phyloP scores from a whole-genome alignment of 2,113 vertebrate species.

The Grammomys dolichurus region DNA sequence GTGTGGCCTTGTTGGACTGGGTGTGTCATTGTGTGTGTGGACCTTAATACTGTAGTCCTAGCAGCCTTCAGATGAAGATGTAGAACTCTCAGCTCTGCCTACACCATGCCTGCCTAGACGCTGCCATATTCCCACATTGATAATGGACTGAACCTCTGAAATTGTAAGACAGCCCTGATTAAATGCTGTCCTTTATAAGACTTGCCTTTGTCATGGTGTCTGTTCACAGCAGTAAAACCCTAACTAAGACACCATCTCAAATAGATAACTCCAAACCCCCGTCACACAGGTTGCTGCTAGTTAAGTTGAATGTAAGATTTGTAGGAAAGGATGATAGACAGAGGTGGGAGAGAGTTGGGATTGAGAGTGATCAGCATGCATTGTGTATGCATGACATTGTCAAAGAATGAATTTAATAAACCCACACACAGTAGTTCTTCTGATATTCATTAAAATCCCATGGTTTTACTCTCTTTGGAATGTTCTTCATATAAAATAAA shows the following conservation, averaged over 20 bases:
- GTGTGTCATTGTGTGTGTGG: no score
- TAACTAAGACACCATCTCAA: neutral
- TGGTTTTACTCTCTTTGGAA: neutral
- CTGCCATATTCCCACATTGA: no score
- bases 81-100: no score
- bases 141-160: no score
- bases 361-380: neutral
- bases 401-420: neutral
- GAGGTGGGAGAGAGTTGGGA: neutral
- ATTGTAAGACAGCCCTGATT: no score
- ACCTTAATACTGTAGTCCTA: no score
- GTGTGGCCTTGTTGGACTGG: no score
- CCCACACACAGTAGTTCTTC: neutral
- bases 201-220: no score
- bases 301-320: neutral
- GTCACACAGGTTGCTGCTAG: neutral
- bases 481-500: slow-evolving; percentile 40
- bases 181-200: no score
- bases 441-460: slow-evolving; percentile 23
- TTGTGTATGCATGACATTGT: neutral
- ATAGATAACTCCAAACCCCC: neutral
- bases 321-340: neutral
- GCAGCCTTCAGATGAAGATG: no score
- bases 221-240: no score
- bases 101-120: no score